Evolutionary conservation across 1,140 invertebrate genomes (phyloP).

Genomic region (Acarapis woodi): DNA sequence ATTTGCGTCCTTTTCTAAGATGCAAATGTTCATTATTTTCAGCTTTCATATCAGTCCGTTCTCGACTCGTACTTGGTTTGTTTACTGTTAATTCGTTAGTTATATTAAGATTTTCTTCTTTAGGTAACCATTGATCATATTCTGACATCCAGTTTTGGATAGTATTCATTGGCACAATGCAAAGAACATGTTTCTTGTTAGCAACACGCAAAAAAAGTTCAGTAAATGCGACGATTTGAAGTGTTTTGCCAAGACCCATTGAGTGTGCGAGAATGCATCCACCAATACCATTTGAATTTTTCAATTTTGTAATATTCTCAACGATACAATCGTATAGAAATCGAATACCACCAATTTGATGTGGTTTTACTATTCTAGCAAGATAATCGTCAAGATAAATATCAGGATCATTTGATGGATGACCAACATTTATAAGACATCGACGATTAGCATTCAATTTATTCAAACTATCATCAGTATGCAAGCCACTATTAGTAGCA

Average conservation of each 20-base stretch:
- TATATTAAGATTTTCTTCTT: slow-evolving; percentile 12
- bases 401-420: slow-evolving; percentile 65
- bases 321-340: slow-evolving; percentile 91
- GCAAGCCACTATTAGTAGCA: slow-evolving; percentile 19
- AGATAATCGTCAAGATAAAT: slow-evolving; percentile 79
- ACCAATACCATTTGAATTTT: slow-evolving; percentile 71
- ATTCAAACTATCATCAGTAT: slow-evolving; percentile 39
- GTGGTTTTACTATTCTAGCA: slow-evolving; percentile 30
- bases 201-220: slow-evolving; percentile 81
- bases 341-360: slow-evolving; percentile 67
- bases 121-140: slow-evolving; percentile 82
- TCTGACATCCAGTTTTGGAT: slow-evolving; percentile 93
- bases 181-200: slow-evolving; percentile 54
- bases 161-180: slow-evolving; percentile 96
- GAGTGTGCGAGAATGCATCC: slow-evolving; percentile 86
- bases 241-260: slow-evolving; percentile 30
- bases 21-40: slow-evolving; percentile 5
- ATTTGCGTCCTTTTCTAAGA: slow-evolving; percentile 33
- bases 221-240: slow-evolving; percentile 54
- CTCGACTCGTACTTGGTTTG: too few relatives aligned
- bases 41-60: not conserved
- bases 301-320: slow-evolving; percentile 57
- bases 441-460: slow-evolving; percentile 62
- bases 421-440: slow-evolving; percentile 82
- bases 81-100: too few relatives aligned